Base-by-base conservation (phyloP, 2,888 invertebrate species). In the Muschampia plurimacula region DNA sequence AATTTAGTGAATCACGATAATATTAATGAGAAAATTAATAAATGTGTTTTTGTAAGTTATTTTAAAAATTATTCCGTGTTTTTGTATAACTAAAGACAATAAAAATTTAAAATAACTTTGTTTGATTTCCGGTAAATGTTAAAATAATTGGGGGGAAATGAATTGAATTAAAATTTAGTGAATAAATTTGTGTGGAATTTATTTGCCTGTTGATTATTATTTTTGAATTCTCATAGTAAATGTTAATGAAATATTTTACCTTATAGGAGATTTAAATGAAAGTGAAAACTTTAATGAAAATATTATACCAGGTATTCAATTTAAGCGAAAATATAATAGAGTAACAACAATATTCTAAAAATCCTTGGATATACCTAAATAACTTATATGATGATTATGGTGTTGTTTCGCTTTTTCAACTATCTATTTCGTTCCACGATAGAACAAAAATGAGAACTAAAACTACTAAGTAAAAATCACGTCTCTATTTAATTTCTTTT, bases 41-140 rank as follows among this genome's bases (percentile, higher is more conserved):
- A 90, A 92, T 92, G 92, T 92, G 92, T 91, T 91, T 92, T 94
- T 94, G 94, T 94, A 94, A 92, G 88, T 94, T 93, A 93, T 94
- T 94, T 94, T 92, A 92, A 94, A 89, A 87, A 92, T 91, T 93
- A 92, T 89, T 94, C 92, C 91, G 91, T 92, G 94, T 93, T 94
- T 94, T 94, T 94, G 93, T 94, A 94, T 94, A 93, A 94, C 92
- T 93, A 93, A 94, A 94, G 94, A 94, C 94, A 94, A 94, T 94
- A 94, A 94, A 93, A 94, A 94, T 93, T 92, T 91, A 93, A 92
- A 88, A 92, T 91, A 93, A 91, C 81, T 80, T 78, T 82, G 83
- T 82, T 83, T 85, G 82, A 76, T 76, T 76, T 74, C 67, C 13
- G 60, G 67, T 36, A 15, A 49, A 64, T 64, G 44, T 64, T 64